Evolutionary conservation across 2,113 vertebrate species (phyloP), one percentile per base, ranked within the genome.

Genomic region (Ariopsis seemanni): DNA sequence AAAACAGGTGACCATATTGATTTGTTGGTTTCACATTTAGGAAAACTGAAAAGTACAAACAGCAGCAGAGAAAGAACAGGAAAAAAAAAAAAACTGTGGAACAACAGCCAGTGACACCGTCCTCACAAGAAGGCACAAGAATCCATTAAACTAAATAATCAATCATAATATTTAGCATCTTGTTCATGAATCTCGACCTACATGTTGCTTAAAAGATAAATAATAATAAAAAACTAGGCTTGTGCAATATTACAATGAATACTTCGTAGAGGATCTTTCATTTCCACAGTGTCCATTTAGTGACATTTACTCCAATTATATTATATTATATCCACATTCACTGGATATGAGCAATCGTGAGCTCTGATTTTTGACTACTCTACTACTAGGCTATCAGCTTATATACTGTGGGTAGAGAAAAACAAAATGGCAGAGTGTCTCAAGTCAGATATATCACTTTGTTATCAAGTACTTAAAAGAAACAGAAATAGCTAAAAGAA

Each of bases 61-160:
- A 81, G 85, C 67, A 78, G 84, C 80, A 86, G 42, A 83, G 58
- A 81, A 81, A 86, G 89, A 78, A 62, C 87, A 69, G 86, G 48
- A 81, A 53, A 48, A 84, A 71, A 42, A 63, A 80, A 27, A 53
- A 75, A 60, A 71, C 63, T 63, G 79, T 48, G 48, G 52, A 58
- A 53, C 42, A 22, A 52, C 57, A 77, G 83, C 42, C 42, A 80
- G 84, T 62, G 71, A 72, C 27, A 85, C 30, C 52, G 82, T 62
- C 75, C 72, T 86, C 50, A 22, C 53, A 7, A 57, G 62, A 42
- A 79, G 78, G 27, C 34, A 22, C 92, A 93, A 92, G 92, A 94
- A 94, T 94, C 93, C 93, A 95, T 94, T 95, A 94, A 94, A 95
- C 94, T 94, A 95, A 94, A 95, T 93, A 84, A 55, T n/a, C 20